Conservation (phyloP, 1,140 invertebrate species). For the Pseudobourletiella spinata region DNA sequence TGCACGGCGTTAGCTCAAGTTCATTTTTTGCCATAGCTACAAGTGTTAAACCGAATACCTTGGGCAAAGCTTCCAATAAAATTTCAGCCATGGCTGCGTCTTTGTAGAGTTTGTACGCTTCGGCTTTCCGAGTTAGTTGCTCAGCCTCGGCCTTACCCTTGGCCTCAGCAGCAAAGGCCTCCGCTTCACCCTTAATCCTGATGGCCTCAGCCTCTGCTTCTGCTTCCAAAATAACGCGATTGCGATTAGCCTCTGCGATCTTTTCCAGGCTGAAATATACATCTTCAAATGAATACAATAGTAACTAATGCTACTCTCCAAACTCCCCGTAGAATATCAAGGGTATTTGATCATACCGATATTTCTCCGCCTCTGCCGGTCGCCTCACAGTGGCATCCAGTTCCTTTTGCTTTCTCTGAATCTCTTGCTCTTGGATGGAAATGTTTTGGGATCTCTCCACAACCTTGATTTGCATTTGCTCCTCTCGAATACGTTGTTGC, state of each 20-base stretch:
- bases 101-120: slow-evolving; percentile 91
- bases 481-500: slow-evolving; percentile 90
- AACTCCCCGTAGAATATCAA: not conserved
- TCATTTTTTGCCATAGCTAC: too few species aligned
- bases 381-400: slow-evolving; percentile 80
- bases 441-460: slow-evolving; percentile 89
- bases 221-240: slow-evolving; percentile 76
- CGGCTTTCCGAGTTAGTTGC: slow-evolving; percentile 93
- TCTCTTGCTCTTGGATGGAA: slow-evolving; percentile 80
- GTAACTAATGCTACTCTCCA: too few species aligned
- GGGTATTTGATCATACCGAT: slow-evolving; percentile 45
- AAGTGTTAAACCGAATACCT: too few species aligned
- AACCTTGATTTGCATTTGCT: slow-evolving; percentile 92
- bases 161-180: slow-evolving; percentile 80
- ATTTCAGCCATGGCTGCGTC: slow-evolving; percentile 95
- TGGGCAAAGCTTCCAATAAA: slow-evolving; percentile 90
- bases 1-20: too few species aligned
- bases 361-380: slow-evolving; percentile 91
- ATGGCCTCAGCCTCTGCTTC: slow-evolving; percentile 90
- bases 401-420: slow-evolving; percentile 71
- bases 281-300: not conserved
- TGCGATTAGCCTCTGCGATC: slow-evolving; percentile 80
- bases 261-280: slow-evolving; percentile 63
- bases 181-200: slow-evolving; percentile 67
- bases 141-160: slow-evolving; percentile 92